Conservation (phyloP, 2,888 invertebrate genomes). For the Dysmachus trigonus region DNA sequence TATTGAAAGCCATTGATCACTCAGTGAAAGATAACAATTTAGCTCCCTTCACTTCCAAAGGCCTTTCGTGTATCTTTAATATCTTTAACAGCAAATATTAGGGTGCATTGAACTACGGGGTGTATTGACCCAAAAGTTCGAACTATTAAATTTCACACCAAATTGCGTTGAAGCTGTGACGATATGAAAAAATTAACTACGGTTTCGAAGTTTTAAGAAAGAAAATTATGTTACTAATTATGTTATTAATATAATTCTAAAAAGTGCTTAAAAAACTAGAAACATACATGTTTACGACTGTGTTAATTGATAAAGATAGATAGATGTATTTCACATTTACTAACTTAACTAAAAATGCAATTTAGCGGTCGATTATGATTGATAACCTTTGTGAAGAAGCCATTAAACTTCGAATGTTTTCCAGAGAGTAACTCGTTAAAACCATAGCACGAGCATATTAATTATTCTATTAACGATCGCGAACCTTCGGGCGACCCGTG, state of each 20-base stretch:
- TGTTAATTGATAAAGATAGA: too few species aligned
- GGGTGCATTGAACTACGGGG: neutral
- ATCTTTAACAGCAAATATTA: neutral
- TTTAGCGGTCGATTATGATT: neutral
- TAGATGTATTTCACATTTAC: neutral
- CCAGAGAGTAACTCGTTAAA: neutral
- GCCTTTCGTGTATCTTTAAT: neutral
- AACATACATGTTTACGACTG: too few species aligned
- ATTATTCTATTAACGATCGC: neutral
- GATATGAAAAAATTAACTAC: neutral
- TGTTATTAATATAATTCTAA: too few species aligned
- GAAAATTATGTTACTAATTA: neutral
- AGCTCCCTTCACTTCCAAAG: neutral
- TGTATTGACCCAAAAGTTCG: neutral
- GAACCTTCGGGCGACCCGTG: neutral
- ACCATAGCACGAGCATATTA: neutral
- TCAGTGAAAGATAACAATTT: neutral
- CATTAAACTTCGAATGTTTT: neutral
- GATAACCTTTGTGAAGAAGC: neutral
- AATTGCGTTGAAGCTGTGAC: neutral
- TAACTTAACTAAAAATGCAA: neutral
- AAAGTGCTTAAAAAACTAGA: too few species aligned
- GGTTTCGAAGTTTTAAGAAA: neutral
- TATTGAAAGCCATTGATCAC: neutral
- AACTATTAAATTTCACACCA: neutral